Evolutionary conservation across 1,140 invertebrate genomes (phyloP), one percentile per base, ranked within the genome.

Genomic region (Copidosoma floridanum): DNA sequence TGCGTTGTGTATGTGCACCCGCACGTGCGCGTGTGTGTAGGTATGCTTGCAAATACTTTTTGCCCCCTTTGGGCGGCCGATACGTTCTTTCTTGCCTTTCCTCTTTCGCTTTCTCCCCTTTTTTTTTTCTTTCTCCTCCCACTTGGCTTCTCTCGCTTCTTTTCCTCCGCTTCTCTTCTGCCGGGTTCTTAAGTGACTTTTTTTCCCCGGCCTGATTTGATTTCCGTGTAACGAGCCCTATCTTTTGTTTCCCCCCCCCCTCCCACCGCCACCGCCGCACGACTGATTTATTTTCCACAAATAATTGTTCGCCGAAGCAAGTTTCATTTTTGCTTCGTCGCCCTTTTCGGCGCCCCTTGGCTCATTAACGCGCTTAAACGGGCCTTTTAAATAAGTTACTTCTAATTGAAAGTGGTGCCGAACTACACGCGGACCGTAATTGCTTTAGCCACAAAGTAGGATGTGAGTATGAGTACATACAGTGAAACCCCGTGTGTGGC

Each of bases 31-130:
- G n/a, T n/a, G n/a, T n/a, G n/a, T n/a, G n/a, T n/a, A n/a, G n/a
- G n/a, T n/a, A n/a, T n/a, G n/a, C n/a, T n/a, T n/a, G n/a, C 57
- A 43, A 60, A 60, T 54, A 51, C 41, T 60, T 60, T 60, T 54
- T 60, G 32, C 51, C 35, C 40, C 21, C 37, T 52, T 32, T 44
- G 12, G 24, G 20, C 35, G 24, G 23, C 10, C 24, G 16, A 43
- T 29, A 35, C 35, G 4, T 26, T 43, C 26, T 29, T 38, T 32
- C 26, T 21, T n/a, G n/a, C n/a, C 52, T n/a, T 35, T 8, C 14
- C 6, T 35, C 6, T 14, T 35, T 6, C 32, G 6, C 38, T 40
- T n/a, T 46, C 12, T 26, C 12, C 4, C 1, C 2, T 24, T 51
- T 11, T 2, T 16, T 37, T 16, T 43, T 43, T n/a, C n/a, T 12